These are phyloP conservation scores for Stomatorhinus ivindoensis DNA, from an alignment of 2,113 vertebrate genomes.

Conservation along the genomic window DNA sequence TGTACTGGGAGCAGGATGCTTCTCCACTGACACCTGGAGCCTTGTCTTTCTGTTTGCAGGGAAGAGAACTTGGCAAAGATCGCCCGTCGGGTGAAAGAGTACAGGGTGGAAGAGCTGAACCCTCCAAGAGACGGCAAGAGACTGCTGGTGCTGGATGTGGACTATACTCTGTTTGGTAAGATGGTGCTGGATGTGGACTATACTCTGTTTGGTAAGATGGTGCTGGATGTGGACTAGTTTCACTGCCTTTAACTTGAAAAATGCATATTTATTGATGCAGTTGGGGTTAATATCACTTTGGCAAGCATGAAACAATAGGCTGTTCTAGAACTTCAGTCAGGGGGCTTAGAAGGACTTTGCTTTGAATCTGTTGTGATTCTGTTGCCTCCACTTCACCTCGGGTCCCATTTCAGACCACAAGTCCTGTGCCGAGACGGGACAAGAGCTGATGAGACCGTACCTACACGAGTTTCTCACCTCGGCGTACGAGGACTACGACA, in stretches of 20 bases:
- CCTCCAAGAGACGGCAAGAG: conserved; percentile 90
- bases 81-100: conserved; percentile 90
- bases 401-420: conserved; percentile 74
- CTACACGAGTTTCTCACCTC: conserved; percentile 95
- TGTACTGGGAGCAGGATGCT: neutral
- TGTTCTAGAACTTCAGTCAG: neutral
- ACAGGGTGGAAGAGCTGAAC: conserved; percentile 91
- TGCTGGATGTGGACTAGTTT: conserved; percentile 53
- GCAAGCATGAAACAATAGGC: neutral
- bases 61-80: conserved; percentile 97
- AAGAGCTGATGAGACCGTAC: conserved; percentile 94
- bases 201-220: conserved; percentile 93
- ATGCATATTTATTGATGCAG: neutral
- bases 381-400: neutral
- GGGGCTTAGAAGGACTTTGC: neutral
- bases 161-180: conserved; percentile 96
- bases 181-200: conserved; percentile 96
- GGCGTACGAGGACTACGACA: conserved; percentile 96
- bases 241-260: too few species aligned
- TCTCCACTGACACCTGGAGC: neutral
- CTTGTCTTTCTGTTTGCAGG: conserved; percentile 46
- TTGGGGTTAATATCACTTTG: neutral
- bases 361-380: neutral
- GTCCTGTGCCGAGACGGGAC: conserved; percentile 94
- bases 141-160: conserved; percentile 90